Base-by-base conservation (phyloP, 2,797 vertebrate genomes). In the Chanos chanos region DNA sequence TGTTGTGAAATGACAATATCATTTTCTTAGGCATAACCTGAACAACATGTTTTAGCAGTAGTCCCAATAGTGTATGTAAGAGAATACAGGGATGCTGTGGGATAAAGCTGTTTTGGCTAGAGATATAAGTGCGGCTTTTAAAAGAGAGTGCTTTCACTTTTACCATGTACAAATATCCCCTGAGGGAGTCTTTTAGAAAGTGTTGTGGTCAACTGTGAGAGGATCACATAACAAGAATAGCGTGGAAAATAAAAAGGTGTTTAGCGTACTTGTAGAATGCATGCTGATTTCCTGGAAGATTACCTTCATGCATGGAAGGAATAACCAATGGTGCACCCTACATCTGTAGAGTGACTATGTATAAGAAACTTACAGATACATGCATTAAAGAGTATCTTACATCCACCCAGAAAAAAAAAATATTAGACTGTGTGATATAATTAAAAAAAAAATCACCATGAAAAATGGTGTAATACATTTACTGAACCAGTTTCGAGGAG, bases 31-130 rank as follows among this genome's bases (percentile, higher is more conserved):
- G n/a, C n/a, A n/a, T n/a, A n/a, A n/a, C n/a, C n/a, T 15, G 50
- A 72, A 59, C 51, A 48, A 24, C 36, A n/a, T n/a, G n/a, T n/a
- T n/a, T n/a, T n/a, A n/a, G 30, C 18, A 45, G 51, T 61, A 56
- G 56, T 48, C 21, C 10, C 8, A 9, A 22, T 40, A 40, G 19
- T 61, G 40, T 66, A 66, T 54, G 51, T 48, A 62, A 60, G 56
- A 44, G 33, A 51, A 62, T 30, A 16, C 24, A 25, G 47, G 44
- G 27, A 45, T 4, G 6, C 40, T 51, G 54, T 50, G 31, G 31
- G 33, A 34, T 33, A 54, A 41, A 47, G 16, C 52, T 57, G 48
- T 13, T 53, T 60, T 49, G 54, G 27, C 10, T 47, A 16, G 37
- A 63, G 34, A 52, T 41, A 13, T 22, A 24, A 58, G 49, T 43